These are phyloP conservation scores for Cephalopholis sonnerati DNA, from an alignment of 2,113 vertebrate genomes.

Conservation along the genomic window DNA sequence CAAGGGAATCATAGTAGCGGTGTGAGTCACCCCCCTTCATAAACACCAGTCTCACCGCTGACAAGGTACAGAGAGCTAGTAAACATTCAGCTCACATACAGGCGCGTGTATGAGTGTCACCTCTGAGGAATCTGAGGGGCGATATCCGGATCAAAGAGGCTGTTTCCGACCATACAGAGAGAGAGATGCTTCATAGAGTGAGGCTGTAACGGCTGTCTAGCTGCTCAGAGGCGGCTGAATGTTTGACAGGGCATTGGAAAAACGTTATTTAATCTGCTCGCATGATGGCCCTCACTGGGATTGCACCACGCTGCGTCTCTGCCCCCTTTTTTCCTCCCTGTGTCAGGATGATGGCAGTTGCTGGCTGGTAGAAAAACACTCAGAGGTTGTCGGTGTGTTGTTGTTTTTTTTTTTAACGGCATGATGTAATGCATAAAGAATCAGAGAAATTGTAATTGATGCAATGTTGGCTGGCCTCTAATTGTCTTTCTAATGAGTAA, in stretches of 20 bases:
- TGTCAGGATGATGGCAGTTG: slow-evolving; percentile 74
- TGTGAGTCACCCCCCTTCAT: slow-evolving; percentile 63
- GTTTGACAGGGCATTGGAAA: slow-evolving; percentile 88
- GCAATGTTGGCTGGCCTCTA: slow-evolving; percentile 74
- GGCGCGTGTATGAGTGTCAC: slow-evolving; percentile 66
- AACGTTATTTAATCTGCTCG: slow-evolving; percentile 89
- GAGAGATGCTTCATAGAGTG: slow-evolving; percentile 77
- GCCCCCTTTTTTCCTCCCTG: slow-evolving; percentile 41
- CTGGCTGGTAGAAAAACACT: slow-evolving; percentile 70
- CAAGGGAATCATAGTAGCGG: slow-evolving; percentile 57
- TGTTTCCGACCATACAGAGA: slow-evolving; percentile 70
- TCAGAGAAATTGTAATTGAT: slow-evolving; percentile 84
- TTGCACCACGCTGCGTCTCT: slow-evolving; percentile 76
- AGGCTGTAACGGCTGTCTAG: slow-evolving; percentile 80
- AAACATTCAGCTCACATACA: slow-evolving; percentile 70
- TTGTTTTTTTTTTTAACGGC: slow-evolving; percentile 34
- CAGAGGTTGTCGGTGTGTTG: slow-evolving; percentile 33
- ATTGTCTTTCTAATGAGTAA: slow-evolving; percentile 64
- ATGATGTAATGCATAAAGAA: slow-evolving; percentile 75
- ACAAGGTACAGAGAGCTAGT: slow-evolving; percentile 66
- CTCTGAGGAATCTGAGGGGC: slow-evolving; percentile 75
- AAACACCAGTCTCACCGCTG: slow-evolving; percentile 66
- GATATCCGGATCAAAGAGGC: slow-evolving; percentile 79
- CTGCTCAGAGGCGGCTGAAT: slow-evolving; percentile 82
- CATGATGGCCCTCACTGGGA: slow-evolving; percentile 84